A percentile compares a stretch with the other conserved stretches of the same genome.
Conservation (phyloP, 2,888 invertebrate genomes). For the Spisula subtruncata region DNA sequence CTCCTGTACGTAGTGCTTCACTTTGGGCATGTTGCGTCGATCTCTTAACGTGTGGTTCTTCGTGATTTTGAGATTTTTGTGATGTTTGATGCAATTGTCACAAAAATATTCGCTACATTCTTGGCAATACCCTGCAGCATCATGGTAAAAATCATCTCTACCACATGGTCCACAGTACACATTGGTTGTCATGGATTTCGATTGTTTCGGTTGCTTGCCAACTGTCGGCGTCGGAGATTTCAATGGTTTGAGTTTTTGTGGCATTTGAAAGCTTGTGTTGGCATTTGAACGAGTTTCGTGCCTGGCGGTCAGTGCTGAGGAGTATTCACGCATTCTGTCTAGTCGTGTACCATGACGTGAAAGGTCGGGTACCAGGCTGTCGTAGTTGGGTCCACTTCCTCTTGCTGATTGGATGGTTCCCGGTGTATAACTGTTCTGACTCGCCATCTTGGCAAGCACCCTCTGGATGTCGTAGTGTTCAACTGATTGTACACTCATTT, state of each 20-base stretch:
- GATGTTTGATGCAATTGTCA: slow-evolving; percentile 67
- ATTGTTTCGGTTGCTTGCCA: slow-evolving; percentile 30
- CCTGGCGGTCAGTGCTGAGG: slow-evolving; percentile 47
- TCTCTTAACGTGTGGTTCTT: slow-evolving; percentile 63
- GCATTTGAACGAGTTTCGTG: slow-evolving; percentile 15
- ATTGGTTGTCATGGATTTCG: slow-evolving; percentile 65
- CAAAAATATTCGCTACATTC: slow-evolving; percentile 72
- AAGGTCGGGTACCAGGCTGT: slow-evolving; percentile 45
- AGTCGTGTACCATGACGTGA: slow-evolving; percentile 45
- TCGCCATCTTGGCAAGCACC: slow-evolving; percentile 57
- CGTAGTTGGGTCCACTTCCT: background rate
- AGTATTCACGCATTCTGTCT: slow-evolving; percentile 60
- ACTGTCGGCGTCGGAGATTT: slow-evolving; percentile 32
- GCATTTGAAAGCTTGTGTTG: background rate
- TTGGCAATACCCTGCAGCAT: slow-evolving; percentile 65
- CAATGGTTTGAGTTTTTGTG: slow-evolving; percentile 36
- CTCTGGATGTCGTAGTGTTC: slow-evolving; percentile 53
- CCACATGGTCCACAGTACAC: slow-evolving; percentile 68
- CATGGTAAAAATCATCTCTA: slow-evolving; percentile 61
- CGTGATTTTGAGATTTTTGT: slow-evolving; percentile 70
- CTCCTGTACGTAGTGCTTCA: slow-evolving; percentile 50
- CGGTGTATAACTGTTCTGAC: slow-evolving; percentile 25
- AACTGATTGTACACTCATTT: slow-evolving; percentile 24
- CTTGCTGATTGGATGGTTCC: slow-evolving; percentile 6
- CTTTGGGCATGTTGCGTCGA: slow-evolving; percentile 65